phyloP scores from a whole-genome alignment of 2,113 vertebrate species.

The Tetrax tetrax region DNA sequence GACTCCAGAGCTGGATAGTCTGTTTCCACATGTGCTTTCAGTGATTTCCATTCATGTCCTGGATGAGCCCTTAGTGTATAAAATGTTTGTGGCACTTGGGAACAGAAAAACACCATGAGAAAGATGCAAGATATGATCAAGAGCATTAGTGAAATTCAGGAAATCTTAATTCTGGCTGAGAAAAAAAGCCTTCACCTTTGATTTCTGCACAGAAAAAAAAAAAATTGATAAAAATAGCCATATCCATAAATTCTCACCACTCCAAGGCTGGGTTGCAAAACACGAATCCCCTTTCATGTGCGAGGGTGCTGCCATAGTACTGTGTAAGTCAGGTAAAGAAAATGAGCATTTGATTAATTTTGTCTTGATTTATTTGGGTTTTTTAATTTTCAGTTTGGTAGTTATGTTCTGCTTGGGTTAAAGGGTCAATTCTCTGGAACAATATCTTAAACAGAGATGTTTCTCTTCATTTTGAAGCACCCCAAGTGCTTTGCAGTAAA shows the following conservation, averaged over 20 bases:
- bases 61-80: neutral
- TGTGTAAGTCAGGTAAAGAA: neutral
- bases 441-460: fast-evolving
- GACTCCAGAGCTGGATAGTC: neutral
- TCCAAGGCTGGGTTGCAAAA: neutral
- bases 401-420: neutral
- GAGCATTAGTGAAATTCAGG: neutral
- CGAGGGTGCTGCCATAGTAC: fast-evolving
- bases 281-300: fast-evolving
- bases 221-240: neutral
- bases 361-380: neutral
- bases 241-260: neutral
- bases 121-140: neutral
- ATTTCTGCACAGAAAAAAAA: neutral
- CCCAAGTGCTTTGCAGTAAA: neutral
- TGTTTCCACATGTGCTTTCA: neutral
- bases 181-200: neutral
- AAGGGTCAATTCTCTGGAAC: neutral
- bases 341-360: neutral
- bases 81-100: neutral
- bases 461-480: neutral
- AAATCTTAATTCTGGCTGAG: constrained; percentile 27
- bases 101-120: fast-evolving
- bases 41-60: neutral
- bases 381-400: neutral